Percentiles rank a stretch among this genome's conserved stretches.
These are phyloP conservation scores for Achatina immaculata DNA, from an alignment of 1,140 invertebrate species.

Conservation along the genomic window DNA sequence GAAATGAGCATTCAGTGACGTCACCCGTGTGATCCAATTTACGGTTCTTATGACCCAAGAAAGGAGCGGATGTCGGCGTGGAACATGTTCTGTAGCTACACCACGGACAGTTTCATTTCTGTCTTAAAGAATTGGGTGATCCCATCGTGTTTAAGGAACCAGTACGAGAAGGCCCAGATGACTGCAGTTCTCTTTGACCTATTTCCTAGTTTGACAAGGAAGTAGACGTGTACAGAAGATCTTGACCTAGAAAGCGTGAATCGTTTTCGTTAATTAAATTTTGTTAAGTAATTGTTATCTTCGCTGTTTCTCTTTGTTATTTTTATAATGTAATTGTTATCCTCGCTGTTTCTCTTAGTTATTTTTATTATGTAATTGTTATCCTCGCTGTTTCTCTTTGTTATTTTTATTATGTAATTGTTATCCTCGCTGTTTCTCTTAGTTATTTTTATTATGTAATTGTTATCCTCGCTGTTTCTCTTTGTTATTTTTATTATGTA, in stretches of 20 bases:
- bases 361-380: conserved; percentile 19
- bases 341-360: not conserved
- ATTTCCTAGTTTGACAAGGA: too few species aligned
- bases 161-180: too few species aligned
- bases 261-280: too few species aligned
- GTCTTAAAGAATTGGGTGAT: too few species aligned
- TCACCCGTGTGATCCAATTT: not conserved
- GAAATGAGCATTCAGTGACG: not conserved
- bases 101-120: too few species aligned
- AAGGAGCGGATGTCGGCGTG: not conserved
- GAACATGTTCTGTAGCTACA: not conserved
- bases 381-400: conserved; percentile 21
- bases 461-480: conserved; percentile 28
- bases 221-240: too few species aligned
- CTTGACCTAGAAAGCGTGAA: too few species aligned
- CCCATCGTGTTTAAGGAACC: too few species aligned
- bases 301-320: not conserved
- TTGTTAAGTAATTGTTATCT: not conserved
- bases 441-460: not conserved
- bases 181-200: too few species aligned
- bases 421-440: conserved; percentile 11
- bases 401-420: too few species aligned
- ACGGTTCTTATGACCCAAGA: not conserved
- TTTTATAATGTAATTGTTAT: not conserved
- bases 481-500: not conserved